Percentiles rank a stretch among this genome's conserved stretches.
These are phyloP conservation scores for Nebria brevicollis DNA, from an alignment of 2,888 invertebrate species.

Conservation along the genomic window DNA sequence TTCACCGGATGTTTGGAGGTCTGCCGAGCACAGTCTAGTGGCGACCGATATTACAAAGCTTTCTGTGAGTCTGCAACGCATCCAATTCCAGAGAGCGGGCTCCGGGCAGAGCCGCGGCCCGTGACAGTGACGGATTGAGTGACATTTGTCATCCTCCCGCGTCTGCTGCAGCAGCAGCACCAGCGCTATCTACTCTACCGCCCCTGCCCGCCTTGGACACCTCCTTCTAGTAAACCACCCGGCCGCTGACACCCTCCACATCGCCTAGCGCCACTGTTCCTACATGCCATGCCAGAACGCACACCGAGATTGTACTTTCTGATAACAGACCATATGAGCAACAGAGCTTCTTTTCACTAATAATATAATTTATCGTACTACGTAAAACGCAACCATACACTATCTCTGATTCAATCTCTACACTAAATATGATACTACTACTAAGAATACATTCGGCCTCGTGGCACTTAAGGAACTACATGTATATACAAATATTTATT, in stretches of 20 bases:
- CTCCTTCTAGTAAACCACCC: not conserved
- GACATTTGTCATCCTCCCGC: conserved; percentile 76
- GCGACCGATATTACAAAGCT: conserved; percentile 64
- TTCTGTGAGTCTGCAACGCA: conserved; percentile 65
- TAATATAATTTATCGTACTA: not conserved
- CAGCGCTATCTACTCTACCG: conserved; percentile 56
- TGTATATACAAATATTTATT: no score
- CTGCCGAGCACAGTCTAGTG: conserved; percentile 57
- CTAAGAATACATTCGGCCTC: no score
- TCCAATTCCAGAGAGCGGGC: conserved; percentile 62
- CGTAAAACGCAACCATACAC: no score
- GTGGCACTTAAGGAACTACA: no score
- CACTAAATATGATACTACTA: no score
- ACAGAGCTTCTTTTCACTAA: not conserved
- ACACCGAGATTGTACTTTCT: conserved; percentile 1
- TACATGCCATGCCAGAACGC: conserved; percentile 17
- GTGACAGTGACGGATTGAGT: conserved; percentile 76
- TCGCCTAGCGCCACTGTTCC: conserved; percentile 30
- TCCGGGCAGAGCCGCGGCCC: conserved; percentile 58
- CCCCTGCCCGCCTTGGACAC: conserved; percentile 47
- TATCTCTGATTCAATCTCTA: no score
- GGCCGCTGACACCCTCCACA: not conserved
- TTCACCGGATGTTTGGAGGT: conserved; percentile 43
- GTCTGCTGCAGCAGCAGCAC: conserved; percentile 63
- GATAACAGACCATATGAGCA: not conserved